Conservation (phyloP, 2,113 vertebrate species). For the Vireo altiloquus region DNA sequence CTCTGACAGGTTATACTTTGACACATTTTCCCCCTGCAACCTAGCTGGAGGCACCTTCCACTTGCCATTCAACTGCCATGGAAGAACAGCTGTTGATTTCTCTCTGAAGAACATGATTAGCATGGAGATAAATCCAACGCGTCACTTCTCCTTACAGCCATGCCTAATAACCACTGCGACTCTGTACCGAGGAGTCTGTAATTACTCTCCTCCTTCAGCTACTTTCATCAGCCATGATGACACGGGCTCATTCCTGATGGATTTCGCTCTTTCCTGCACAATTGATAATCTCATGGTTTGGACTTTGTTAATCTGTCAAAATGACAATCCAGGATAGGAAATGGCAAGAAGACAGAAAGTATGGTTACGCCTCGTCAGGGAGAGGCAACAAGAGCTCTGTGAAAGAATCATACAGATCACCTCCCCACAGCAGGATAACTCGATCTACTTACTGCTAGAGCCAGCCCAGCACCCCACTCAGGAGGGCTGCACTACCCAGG, state of each 20-base stretch:
- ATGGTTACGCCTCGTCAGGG: constrained; percentile 1
- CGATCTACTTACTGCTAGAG: background rate
- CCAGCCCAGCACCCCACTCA: background rate
- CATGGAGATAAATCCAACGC: constrained; percentile 54
- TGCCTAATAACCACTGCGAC: constrained; percentile 36
- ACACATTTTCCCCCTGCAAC: constrained; percentile 59
- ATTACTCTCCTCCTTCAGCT: constrained; percentile 50
- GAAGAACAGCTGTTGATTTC: constrained; percentile 63
- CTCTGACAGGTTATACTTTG: constrained; percentile 60
- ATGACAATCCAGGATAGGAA: constrained; percentile 32
- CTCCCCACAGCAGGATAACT: background rate
- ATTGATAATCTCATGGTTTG: constrained; percentile 38
- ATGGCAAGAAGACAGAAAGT: constrained; percentile 42
- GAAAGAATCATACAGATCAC: background rate
- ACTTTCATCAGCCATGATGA: constrained; percentile 52
- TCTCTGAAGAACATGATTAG: constrained; percentile 66
- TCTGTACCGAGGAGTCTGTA: constrained; percentile 8
- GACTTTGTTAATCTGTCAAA: constrained; percentile 49
- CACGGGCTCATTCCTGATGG: constrained; percentile 22
- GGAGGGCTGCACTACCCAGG: background rate
- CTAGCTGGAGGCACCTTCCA: constrained; percentile 57
- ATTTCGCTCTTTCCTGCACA: constrained; percentile 4
- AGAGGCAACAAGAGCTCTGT: constrained; percentile 16
- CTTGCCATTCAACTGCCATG: constrained; percentile 64
- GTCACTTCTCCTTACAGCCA: constrained; percentile 50